A percentile compares a stretch with the other conserved stretches of the same genome.
Conservation (phyloP, 2,113 vertebrate species). For the Pelodiscus sinensis region DNA sequence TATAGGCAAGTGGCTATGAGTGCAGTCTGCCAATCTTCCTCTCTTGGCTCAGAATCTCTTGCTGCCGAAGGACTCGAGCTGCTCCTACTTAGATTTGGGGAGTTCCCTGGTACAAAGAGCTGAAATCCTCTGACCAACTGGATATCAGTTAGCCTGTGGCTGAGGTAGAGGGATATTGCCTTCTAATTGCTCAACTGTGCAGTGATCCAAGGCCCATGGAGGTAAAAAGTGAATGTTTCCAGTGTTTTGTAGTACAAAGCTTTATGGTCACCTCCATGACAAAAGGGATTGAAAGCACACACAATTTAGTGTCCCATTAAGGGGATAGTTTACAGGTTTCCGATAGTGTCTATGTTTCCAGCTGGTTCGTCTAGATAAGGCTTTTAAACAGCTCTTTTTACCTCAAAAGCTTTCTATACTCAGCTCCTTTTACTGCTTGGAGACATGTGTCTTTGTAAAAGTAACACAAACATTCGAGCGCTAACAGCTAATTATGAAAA, state of each 20-base stretch:
- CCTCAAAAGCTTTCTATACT: conserved; percentile 53
- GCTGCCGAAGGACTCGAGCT: neutral
- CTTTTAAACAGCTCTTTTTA: conserved; percentile 64
- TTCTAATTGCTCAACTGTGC: neutral
- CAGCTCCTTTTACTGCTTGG: conserved; percentile 47
- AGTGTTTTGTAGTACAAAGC: conserved; percentile 9
- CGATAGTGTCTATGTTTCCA: conserved; percentile 55
- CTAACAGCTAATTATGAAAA: conserved; percentile 62
- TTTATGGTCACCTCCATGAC: conserved; percentile 3
- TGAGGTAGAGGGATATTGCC: fast-evolving
- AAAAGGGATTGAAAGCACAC: conserved; percentile 1
- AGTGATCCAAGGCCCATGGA: neutral
- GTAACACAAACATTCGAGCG: conserved; percentile 55
- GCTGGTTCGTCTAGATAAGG: conserved; percentile 76
- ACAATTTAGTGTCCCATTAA: conserved; percentile 55
- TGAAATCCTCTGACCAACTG: neutral
- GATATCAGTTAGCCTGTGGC: neutral
- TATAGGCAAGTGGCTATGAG: neutral
- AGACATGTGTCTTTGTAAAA: conserved; percentile 52
- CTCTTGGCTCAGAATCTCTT: neutral
- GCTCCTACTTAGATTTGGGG: neutral
- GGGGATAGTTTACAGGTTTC: conserved; percentile 57
- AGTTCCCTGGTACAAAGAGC: neutral
- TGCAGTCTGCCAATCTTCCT: neutral
- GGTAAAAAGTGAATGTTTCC: neutral